Evolutionary conservation across 2,113 vertebrate genomes (phyloP).

Genomic region (Tympanuchus pallidicinctus): DNA sequence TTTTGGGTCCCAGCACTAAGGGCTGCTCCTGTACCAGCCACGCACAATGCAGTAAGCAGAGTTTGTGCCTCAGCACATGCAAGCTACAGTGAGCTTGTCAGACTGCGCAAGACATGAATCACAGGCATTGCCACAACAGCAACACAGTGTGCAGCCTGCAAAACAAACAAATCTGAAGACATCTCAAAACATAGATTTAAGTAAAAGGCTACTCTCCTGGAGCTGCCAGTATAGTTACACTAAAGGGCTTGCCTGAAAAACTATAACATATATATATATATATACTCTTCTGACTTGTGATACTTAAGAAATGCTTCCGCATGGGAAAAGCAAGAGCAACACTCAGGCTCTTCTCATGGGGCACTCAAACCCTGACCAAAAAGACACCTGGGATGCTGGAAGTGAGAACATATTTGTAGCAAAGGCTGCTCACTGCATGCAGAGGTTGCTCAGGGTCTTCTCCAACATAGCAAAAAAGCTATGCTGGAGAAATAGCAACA

Average conservation of each 20-base stretch:
- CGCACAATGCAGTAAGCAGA: not conserved
- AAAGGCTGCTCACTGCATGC: not conserved
- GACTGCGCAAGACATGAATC: slow-evolving; percentile 21
- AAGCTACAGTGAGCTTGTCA: not conserved
- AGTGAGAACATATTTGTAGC: not conserved
- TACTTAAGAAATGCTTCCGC: not conserved
- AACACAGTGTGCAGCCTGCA: not conserved
- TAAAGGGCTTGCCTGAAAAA: not conserved
- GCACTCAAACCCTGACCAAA: not conserved
- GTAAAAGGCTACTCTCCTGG: not conserved
- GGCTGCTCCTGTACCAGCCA: not conserved
- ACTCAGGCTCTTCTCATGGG: not conserved
- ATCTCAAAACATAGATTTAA: not conserved
- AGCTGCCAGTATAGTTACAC: not conserved
- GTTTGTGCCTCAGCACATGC: not conserved
- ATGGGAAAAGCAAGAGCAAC: not conserved
- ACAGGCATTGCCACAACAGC: slow-evolving; percentile 13
- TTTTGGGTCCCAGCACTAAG: not conserved
- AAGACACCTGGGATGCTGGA: not conserved
- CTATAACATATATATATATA: not conserved
- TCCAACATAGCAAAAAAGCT: not conserved
- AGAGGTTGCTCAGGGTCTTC: not conserved
- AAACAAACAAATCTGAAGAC: not conserved
- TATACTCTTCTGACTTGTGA: not conserved
- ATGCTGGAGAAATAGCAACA: not conserved